Evolutionary conservation across 2,888 invertebrate genomes (phyloP).

Genomic region (Ichneumon xanthorius): DNA sequence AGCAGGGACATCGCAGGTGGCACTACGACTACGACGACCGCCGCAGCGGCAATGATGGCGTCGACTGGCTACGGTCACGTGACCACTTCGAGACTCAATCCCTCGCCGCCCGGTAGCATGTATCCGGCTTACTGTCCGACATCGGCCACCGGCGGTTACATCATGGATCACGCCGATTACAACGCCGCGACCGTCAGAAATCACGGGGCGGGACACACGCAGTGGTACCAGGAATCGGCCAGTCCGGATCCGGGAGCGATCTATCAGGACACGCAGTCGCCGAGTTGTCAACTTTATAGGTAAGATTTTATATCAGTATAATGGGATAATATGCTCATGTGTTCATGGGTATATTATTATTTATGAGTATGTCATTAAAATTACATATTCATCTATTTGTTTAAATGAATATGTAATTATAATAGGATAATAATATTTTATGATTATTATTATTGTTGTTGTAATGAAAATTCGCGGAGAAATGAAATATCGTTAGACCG

Average conservation of each 20-base stretch:
- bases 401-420: too few relatives aligned
- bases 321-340: background rate
- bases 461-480: too few relatives aligned
- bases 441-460: background rate
- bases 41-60: conserved; percentile 82
- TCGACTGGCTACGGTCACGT: conserved; percentile 81
- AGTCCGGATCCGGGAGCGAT: conserved; percentile 82
- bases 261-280: conserved; percentile 83
- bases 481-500: background rate
- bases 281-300: conserved; percentile 83
- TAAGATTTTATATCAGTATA: conserved; percentile 56
- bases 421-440: background rate
- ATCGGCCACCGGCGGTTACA: conserved; percentile 78
- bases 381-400: too few relatives aligned
- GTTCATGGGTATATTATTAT: too few relatives aligned
- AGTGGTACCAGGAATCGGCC: conserved; percentile 83
- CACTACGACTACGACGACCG: conserved; percentile 78
- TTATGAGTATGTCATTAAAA: too few relatives aligned
- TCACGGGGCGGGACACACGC: conserved; percentile 80
- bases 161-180: conserved; percentile 83
- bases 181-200: conserved; percentile 78
- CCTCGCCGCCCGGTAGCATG: conserved; percentile 81
- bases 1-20: conserved; percentile 63
- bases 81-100: conserved; percentile 78
- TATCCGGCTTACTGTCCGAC: conserved; percentile 81